A percentile compares a stretch with the other conserved stretches of the same genome.
These are phyloP conservation scores for Microcebus tavaratra DNA, from an alignment of 2,113 vertebrate genomes.

Conservation along the genomic window DNA sequence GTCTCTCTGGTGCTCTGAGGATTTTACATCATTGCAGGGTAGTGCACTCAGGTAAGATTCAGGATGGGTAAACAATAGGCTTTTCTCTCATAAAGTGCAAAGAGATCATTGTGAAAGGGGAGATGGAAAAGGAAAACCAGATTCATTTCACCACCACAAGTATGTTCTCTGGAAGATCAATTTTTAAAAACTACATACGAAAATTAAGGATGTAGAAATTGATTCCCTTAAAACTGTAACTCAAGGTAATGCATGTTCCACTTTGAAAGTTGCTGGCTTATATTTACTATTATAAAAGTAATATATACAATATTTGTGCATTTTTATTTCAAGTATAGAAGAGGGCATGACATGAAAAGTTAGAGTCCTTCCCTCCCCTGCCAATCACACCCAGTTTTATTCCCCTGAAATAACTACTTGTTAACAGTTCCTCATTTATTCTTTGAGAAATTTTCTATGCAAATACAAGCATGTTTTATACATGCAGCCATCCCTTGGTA, in stretches of 20 bases:
- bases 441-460: conserved; percentile 40
- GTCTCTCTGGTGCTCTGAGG: conserved; percentile 49
- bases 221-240: conserved; percentile 12
- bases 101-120: conserved; percentile 19
- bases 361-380: not conserved
- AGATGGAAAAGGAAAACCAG: conserved; percentile 29
- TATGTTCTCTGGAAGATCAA: conserved; percentile 41
- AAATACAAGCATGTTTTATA: not conserved
- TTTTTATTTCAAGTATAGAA: conserved; percentile 30
- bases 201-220: conserved; percentile 53
- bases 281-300: conserved; percentile 49
- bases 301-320: conserved; percentile 1
- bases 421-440: not conserved
- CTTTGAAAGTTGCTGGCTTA: conserved; percentile 45
- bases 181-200: conserved; percentile 56
- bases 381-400: conserved; percentile 31
- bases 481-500: not conserved
- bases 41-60: conserved; percentile 34
- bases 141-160: conserved; percentile 32
- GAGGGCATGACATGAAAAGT: not conserved
- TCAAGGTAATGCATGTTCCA: not conserved
- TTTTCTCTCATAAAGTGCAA: conserved; percentile 55
- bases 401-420: conserved; percentile 7
- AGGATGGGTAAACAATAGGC: conserved; percentile 30
- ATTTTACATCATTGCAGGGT: conserved; percentile 10